phyloP scores from a whole-genome alignment of 1,140 invertebrate species.

The Drosophila willistoni region DNA sequence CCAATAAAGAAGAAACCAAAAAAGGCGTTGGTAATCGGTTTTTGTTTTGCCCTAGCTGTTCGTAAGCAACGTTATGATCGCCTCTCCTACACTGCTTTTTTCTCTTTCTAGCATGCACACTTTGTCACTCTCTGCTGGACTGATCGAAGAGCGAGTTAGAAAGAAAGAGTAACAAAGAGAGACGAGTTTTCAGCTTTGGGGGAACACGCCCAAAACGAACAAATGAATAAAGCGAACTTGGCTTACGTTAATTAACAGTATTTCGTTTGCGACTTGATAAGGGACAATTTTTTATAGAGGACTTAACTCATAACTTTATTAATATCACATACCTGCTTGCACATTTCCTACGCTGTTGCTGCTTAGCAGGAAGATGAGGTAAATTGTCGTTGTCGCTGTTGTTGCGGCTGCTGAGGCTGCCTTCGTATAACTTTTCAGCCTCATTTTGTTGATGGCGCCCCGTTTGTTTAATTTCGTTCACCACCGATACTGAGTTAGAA shows the following conservation, averaged over 20 bases:
- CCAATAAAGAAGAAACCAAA: constrained; percentile 28
- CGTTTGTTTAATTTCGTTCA: background rate
- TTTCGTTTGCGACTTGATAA: background rate
- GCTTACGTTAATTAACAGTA: constrained; percentile 52
- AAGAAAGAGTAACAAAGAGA: constrained; percentile 62
- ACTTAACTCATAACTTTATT: background rate
- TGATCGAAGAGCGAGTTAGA: constrained; percentile 62
- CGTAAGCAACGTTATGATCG: constrained; percentile 66
- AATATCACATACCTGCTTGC: background rate
- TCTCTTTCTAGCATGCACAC: background rate
- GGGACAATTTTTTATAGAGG: background rate
- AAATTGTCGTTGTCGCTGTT: constrained; percentile 12
- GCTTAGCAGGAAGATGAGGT: constrained; percentile 1
- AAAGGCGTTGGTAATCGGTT: constrained; percentile 67
- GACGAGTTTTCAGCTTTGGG: constrained; percentile 73
- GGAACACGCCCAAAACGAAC: constrained; percentile 67
- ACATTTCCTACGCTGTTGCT: constrained; percentile 23
- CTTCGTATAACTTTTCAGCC: constrained; percentile 6
- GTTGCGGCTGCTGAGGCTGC: constrained; percentile 4
- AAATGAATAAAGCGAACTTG: constrained; percentile 39
- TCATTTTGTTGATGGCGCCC: constrained; percentile 2
- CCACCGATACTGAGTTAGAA: constrained; percentile 6
- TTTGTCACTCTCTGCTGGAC: constrained; percentile 40
- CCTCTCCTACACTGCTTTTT: constrained; percentile 15
- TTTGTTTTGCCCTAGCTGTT: constrained; percentile 71